Conservation (phyloP, 2,888 invertebrate species). For the Oxycera nigricornis region DNA sequence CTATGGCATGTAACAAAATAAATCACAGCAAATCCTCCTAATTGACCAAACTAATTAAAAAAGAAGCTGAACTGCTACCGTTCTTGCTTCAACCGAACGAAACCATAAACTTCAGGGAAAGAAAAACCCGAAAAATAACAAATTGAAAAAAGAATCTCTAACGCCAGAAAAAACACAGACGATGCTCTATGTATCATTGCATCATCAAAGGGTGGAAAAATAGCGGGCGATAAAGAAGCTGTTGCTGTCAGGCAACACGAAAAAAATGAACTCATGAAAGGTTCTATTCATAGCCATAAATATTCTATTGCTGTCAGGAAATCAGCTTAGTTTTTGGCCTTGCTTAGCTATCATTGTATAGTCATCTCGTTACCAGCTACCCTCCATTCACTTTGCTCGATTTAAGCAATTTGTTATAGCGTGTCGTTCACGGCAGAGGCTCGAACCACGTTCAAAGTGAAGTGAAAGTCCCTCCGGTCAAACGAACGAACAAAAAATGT, state of each 20-base stretch:
- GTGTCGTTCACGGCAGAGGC: neutral
- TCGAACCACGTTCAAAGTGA: too few relatives aligned
- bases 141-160: neutral
- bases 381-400: neutral
- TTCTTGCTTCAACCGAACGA: neutral
- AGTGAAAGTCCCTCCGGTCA: too few relatives aligned
- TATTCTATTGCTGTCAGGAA: slow-evolving; percentile 3
- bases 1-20: slow-evolving; percentile 17
- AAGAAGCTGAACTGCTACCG: neutral
- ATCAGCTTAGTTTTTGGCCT: neutral
- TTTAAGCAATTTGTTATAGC: neutral
- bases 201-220: neutral
- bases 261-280: neutral
- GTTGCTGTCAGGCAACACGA: neutral
- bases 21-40: slow-evolving; percentile 37
- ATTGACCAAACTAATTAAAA: slow-evolving; percentile 40
- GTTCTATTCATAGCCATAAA: neutral
- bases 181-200: too few relatives aligned
- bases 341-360: neutral
- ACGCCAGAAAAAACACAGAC: neutral
- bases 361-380: neutral
- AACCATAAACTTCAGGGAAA: neutral
- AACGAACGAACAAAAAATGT: slow-evolving; percentile 11
- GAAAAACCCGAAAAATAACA: neutral
- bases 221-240: neutral